These are phyloP conservation scores for Remorina albescens DNA, from an alignment of 2,797 vertebrate genomes.

Conservation along the genomic window DNA sequence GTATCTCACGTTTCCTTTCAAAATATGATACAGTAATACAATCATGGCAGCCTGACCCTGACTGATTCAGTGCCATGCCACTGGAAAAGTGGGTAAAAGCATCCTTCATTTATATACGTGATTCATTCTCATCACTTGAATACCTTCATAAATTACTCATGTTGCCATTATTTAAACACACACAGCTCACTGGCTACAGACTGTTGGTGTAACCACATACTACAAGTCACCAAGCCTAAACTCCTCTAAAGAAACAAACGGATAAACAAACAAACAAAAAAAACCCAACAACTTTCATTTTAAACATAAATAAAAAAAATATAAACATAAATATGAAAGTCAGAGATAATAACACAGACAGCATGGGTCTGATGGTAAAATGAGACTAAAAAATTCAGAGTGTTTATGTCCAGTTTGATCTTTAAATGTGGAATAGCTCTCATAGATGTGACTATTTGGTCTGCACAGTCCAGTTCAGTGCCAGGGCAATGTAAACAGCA, in stretches of 20 bases:
- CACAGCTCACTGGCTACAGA: conserved; percentile 21
- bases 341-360: neutral
- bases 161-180: conserved; percentile 22
- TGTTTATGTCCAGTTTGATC: conserved; percentile 5
- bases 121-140: conserved; percentile 18
- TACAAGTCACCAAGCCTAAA: conserved; percentile 6
- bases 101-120: conserved; percentile 18
- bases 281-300: neutral
- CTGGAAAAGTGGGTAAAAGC: conserved; percentile 10
- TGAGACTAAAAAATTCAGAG: conserved; percentile 6
- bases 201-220: conserved; percentile 3
- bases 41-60: neutral
- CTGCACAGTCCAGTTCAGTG: conserved; percentile 20
- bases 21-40: neutral
- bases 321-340: too few relatives aligned
- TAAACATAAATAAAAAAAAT: too few relatives aligned
- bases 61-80: conserved; percentile 1
- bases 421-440: conserved; percentile 7
- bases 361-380: conserved; percentile 2
- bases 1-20: neutral
- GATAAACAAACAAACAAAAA: neutral
- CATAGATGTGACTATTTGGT: conserved; percentile 15
- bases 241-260: conserved; percentile 2
- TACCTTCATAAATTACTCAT: conserved; percentile 38
- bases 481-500: conserved; percentile 43